phyloP scores from a whole-genome alignment of 2,888 invertebrate species.

The Diploptera punctata region DNA sequence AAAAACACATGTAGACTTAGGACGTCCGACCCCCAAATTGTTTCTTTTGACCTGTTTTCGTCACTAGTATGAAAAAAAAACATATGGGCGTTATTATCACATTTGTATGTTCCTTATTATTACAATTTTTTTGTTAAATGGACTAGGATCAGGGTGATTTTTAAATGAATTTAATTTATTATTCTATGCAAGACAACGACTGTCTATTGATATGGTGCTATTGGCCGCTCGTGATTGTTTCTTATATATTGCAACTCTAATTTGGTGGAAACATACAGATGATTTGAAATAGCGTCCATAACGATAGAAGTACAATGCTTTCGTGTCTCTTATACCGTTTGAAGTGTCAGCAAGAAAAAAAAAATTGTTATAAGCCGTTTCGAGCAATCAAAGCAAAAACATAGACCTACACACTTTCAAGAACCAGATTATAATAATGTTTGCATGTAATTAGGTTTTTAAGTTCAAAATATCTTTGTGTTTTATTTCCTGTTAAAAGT shows the following conservation, averaged over 20 bases:
- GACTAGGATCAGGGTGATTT: not conserved
- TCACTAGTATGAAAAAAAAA: constrained; percentile 1
- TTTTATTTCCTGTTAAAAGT: too few species aligned
- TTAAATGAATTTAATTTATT: not conserved
- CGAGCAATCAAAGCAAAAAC: too few species aligned
- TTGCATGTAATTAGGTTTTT: too few species aligned
- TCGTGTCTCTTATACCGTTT: too few species aligned
- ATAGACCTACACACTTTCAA: too few species aligned
- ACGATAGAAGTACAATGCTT: constrained; percentile 9
- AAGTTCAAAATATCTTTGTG: too few species aligned
- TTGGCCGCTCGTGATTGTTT: not conserved
- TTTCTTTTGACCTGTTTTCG: constrained; percentile 22
- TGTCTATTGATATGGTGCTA: not conserved
- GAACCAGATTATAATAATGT: too few species aligned
- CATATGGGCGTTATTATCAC: not conserved
- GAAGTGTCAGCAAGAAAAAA: too few species aligned
- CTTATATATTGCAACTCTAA: not conserved
- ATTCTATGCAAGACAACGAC: not conserved
- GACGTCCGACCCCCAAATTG: not conserved
- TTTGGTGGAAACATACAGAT: not conserved
- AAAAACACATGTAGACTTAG: constrained; percentile 4
- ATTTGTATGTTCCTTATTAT: too few species aligned
- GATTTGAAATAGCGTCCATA: not conserved
- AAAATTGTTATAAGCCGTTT: too few species aligned
- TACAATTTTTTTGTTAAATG: too few species aligned